Percentiles rank a stretch among this genome's conserved stretches.
Evolutionary conservation across 2,888 invertebrate genomes (phyloP).

Genomic region (Agrochola circellaris): DNA sequence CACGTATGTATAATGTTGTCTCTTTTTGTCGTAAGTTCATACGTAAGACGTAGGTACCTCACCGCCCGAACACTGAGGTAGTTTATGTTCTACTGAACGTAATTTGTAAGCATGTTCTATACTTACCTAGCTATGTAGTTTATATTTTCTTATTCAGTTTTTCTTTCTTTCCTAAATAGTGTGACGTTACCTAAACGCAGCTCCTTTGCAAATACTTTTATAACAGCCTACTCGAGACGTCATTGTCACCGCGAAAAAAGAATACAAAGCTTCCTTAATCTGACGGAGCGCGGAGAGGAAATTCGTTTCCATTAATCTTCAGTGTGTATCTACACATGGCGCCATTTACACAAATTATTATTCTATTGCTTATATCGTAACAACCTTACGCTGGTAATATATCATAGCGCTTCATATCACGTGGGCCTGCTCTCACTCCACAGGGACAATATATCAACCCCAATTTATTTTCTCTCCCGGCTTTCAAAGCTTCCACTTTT

Average conservation of each 20-base stretch:
- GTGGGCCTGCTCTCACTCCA: conserved; percentile 74
- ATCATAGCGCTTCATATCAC: conserved; percentile 79
- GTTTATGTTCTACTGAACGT: conserved; percentile 24
- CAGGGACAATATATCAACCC: conserved; percentile 83
- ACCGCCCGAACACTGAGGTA: not conserved
- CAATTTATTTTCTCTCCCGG: conserved; percentile 83
- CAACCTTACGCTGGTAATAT: conserved; percentile 73
- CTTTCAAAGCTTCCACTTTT: conserved; percentile 78
- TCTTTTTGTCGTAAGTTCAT: conserved; percentile 20
- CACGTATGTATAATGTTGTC: conserved; percentile 70
- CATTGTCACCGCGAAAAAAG: conserved; percentile 38
- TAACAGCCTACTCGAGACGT: conserved; percentile 14
- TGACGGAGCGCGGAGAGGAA: conserved; percentile 34
- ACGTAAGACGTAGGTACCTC: not conserved
- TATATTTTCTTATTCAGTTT: conserved; percentile 23
- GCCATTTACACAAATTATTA: conserved; percentile 59
- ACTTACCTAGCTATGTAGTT: not conserved
- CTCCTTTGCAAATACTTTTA: conserved; percentile 25
- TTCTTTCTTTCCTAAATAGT: conserved; percentile 19
- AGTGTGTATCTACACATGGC: conserved; percentile 40
- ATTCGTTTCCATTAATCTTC: conserved; percentile 51
- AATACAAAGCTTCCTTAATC: conserved; percentile 44
- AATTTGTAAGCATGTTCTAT: conserved; percentile 14
- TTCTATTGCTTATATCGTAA: conserved; percentile 59
- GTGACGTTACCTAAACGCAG: conserved; percentile 1